Percentiles rank a stretch among this genome's conserved stretches.
Conservation (phyloP, 1,140 invertebrate genomes). For the Lepidurus couesii region DNA sequence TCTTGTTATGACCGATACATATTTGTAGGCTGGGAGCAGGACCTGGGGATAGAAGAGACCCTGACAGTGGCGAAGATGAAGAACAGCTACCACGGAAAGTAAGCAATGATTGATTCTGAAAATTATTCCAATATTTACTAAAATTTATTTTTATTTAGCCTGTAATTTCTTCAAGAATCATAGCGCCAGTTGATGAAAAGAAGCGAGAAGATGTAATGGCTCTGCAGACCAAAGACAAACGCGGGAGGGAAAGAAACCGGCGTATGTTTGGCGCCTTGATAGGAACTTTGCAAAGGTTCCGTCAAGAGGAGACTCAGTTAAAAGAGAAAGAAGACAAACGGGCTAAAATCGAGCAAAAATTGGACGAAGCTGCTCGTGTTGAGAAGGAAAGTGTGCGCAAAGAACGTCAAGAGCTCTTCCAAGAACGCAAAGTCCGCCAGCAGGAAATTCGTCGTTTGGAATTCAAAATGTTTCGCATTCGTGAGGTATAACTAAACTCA, state of each 20-base stretch:
- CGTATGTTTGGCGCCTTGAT: slow-evolving; percentile 92
- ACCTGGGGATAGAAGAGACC: slow-evolving; percentile 36
- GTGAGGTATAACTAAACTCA: slow-evolving; percentile 61
- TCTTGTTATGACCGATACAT: not conserved
- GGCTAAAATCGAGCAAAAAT: slow-evolving; percentile 83
- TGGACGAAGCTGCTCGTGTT: slow-evolving; percentile 81
- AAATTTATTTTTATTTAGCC: slow-evolving; percentile 41
- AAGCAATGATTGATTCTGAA: slow-evolving; percentile 32
- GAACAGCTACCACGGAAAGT: slow-evolving; percentile 42
- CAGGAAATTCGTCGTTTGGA: slow-evolving; percentile 83
- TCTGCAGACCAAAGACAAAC: slow-evolving; percentile 75
- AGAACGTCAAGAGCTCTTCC: slow-evolving; percentile 78
- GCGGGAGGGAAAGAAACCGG: slow-evolving; percentile 75
- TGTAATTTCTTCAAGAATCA: slow-evolving; percentile 47
- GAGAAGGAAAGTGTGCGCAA: slow-evolving; percentile 79
- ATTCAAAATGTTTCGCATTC: slow-evolving; percentile 77
- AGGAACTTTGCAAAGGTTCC: slow-evolving; percentile 90
- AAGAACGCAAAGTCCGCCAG: slow-evolving; percentile 76
- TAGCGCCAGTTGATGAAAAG: slow-evolving; percentile 44
- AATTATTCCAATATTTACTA: slow-evolving; percentile 23
- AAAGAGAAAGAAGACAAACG: slow-evolving; percentile 70
- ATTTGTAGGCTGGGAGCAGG: slow-evolving; percentile 25
- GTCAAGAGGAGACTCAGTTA: slow-evolving; percentile 84
- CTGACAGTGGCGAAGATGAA: slow-evolving; percentile 46
- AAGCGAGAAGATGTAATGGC: slow-evolving; percentile 70